Evolutionary conservation across 2,797 vertebrate species (phyloP).

Genomic region (Threskiornis aethiopicus): DNA sequence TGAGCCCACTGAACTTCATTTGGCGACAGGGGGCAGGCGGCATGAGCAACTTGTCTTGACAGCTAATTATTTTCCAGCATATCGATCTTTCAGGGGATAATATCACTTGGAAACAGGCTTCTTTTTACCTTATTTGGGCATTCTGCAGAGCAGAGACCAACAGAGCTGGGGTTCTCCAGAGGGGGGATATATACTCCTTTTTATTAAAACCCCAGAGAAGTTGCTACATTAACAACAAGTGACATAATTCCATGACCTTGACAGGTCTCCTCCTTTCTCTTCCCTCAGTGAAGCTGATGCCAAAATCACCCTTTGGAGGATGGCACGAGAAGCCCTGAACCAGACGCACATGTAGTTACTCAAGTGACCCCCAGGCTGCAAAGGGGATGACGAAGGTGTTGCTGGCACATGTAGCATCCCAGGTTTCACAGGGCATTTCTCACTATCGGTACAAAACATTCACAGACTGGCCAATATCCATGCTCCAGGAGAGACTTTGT

Average conservation of each 20-base stretch:
- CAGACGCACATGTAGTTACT: not conserved
- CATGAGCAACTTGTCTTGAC: not conserved
- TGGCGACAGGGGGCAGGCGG: not conserved
- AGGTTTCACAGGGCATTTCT: not conserved
- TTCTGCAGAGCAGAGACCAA: not conserved
- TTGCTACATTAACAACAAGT: not conserved
- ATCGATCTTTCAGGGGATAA: not conserved
- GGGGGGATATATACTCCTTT: not conserved
- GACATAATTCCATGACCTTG: not conserved
- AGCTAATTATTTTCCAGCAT: constrained; percentile 7
- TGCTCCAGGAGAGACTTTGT: not conserved
- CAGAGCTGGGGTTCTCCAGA: not conserved
- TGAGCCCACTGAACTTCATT: not conserved
- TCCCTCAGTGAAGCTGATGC: not conserved
- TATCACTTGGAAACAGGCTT: not conserved
- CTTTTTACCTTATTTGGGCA: not conserved
- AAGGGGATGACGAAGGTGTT: fast-evolving
- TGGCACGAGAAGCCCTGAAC: not conserved
- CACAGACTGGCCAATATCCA: fast-evolving
- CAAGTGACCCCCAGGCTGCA: not conserved
- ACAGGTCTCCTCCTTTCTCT: not conserved
- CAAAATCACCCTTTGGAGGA: not conserved
- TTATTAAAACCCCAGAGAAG: not conserved
- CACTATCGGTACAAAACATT: fast-evolving
- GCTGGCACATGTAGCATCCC: not conserved